phyloP scores from a whole-genome alignment of 2,113 vertebrate species.

The Nyctereutes procyonoides region DNA sequence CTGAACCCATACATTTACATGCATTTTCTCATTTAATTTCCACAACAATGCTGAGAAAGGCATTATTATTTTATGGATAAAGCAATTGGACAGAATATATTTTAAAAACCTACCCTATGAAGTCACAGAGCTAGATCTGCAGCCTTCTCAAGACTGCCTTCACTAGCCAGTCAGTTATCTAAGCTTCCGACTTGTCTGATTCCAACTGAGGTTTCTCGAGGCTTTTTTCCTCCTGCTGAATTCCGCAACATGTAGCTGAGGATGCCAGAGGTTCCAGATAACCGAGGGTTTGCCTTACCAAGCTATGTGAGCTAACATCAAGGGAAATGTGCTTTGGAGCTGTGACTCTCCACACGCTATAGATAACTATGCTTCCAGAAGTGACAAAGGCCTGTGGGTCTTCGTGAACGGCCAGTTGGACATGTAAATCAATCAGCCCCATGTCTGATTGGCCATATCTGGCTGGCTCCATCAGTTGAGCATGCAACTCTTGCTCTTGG shows the following conservation, averaged over 20 bases:
- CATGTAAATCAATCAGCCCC: neutral
- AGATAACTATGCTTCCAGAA: neutral
- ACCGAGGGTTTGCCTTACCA: neutral
- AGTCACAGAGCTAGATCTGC: neutral
- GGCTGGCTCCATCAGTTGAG: neutral
- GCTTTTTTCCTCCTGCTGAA: neutral
- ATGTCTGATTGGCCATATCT: no score
- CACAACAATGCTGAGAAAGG: neutral
- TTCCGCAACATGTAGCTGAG: neutral
- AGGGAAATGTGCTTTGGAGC: neutral
- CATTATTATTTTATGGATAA: neutral
- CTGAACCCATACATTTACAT: neutral
- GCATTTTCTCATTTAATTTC: neutral
- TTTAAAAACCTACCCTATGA: neutral
- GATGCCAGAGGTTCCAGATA: neutral
- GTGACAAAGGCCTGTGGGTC: no score
- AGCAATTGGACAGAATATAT: neutral
- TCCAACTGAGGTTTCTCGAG: neutral
- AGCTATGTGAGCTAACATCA: neutral
- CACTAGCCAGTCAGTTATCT: neutral
- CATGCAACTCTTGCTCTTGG: neutral
- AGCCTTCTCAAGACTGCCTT: neutral
- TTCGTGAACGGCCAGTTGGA: neutral
- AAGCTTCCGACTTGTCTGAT: neutral
- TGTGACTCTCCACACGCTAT: neutral